Evolutionary conservation across 2,888 invertebrate species (phyloP), one percentile per base, ranked within the genome.

Genomic region (Gymnoscelis rufifasciata): DNA sequence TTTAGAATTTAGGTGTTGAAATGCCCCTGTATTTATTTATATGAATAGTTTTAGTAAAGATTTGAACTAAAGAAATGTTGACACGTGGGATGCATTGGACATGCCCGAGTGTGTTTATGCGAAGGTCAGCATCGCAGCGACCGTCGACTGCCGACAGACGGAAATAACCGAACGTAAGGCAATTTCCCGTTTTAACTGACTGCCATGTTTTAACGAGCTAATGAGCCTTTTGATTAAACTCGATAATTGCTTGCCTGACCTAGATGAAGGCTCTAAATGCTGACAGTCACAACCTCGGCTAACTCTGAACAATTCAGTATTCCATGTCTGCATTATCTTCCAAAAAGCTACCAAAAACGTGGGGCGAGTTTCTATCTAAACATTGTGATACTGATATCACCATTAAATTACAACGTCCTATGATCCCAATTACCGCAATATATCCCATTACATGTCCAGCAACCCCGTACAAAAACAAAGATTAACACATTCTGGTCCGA

Each of bases 91-190:
- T 50, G 52, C 19, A 10, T 10, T 66, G 66, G 64, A 66, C 61
- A 55, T 51, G 44, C 50, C 61, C 57, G 55, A 60, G 37, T 71
- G 75, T 74, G 71, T 55, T 59, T 60, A 61, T 57, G 55, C 68
- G 80, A 83, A 83, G 82, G 79, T 78, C 78, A 71, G 55, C 69
- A 63, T 60, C 60, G 59, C 53, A 52, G 57, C 58, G 47, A 47
- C 51, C 52, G 66, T 29, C 29, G 39, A 65, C 65, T 59, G 62
- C 65, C 60, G 62, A 57, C 64, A 64, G 66, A 74, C 83, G 82
- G 81, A 84, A 82, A 83, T 82, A 79, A 70, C 73, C 70, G 68
- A 68, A 73, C 75, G 73, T 69, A 68, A 66, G 66, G 72, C 78
- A 78, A 83, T 83, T 76, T 83, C 81, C 82, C 75, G 73, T 70